Evolutionary conservation across 1,140 invertebrate genomes (phyloP), one percentile per base, ranked within the genome.

Genomic region (Zaprionus camerounensis): DNA sequence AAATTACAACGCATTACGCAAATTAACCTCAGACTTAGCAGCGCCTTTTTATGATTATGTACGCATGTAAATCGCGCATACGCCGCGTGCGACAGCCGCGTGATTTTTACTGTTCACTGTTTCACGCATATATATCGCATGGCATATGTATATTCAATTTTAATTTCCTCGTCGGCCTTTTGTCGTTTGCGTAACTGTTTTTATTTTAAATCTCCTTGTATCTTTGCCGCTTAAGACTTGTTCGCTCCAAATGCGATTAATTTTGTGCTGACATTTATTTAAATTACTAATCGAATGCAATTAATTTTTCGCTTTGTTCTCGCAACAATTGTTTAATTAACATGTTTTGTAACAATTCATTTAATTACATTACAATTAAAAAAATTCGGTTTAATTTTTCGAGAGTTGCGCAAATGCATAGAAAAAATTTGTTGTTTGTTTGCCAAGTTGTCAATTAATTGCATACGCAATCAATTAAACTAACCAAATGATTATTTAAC

Each of bases 21-120:
- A 86, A 86, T 86, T 86, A 87, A 87, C 83, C 83, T 86, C 83
- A 86, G 83, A 86, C 82, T 86, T 86, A 82, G 82, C 76, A 82
- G 57, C 69, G 72, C 62, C 72, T 66, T 66, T 76, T 46, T 44
- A 22, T 56, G 70, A 66, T 77, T 73, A 70, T 77, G 41, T 77
- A 46, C 61, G 49, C 61, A 66, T 79, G 81, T 63, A 80, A 80
- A 82, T 77, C 68, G 51, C 57, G 76, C 17, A 77, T 71, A 78
- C 76, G 76, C 59, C 61, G 26, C n/a, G 41, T 46, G 41, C 41
- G 41, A 46, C 41, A 46, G 76, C 59, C 61, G 26, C 38, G 61
- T 78, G 59, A 56, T 78, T 80, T 44, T 68, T 53, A 44, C 56
- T 46, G 12, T 20, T 41, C 15, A 53, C n/a, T 17, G 56, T 13